These are phyloP conservation scores for Podarcis raffonei DNA, from an alignment of 2,113 vertebrate species.

Conservation along the genomic window DNA sequence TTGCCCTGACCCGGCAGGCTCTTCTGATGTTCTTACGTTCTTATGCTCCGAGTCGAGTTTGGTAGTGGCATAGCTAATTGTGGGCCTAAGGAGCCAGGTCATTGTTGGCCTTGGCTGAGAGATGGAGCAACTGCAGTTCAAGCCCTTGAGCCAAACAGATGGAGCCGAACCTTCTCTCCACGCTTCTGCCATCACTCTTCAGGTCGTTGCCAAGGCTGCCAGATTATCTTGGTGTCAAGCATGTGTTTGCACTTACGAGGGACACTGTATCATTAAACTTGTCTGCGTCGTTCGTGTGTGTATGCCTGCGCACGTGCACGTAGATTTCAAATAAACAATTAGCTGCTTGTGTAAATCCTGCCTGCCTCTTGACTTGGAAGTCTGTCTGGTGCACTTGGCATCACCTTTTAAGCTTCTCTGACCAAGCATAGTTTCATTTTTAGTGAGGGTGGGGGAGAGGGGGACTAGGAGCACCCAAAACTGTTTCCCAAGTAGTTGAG, in stretches of 20 bases:
- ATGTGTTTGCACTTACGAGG: slow-evolving; percentile 56
- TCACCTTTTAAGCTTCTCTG: slow-evolving; percentile 56
- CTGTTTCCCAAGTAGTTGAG: background rate
- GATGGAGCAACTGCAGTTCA: background rate
- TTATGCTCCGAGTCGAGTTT: too few relatives aligned
- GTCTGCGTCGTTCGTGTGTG: background rate
- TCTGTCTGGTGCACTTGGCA: slow-evolving; percentile 57
- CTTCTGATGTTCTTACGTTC: too few relatives aligned
- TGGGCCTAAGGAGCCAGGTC: background rate
- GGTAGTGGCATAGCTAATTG: background rate
- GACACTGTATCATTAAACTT: slow-evolving; percentile 24
- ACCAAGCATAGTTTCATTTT: background rate
- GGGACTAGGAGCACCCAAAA: background rate
- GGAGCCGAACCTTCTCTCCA: background rate
- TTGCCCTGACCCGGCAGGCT: too few relatives aligned
- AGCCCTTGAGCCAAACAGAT: background rate
- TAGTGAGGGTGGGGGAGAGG: too few relatives aligned
- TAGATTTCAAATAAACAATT: slow-evolving; percentile 67
- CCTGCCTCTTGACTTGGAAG: slow-evolving; percentile 55
- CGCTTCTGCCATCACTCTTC: background rate
- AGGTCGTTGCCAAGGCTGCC: slow-evolving; percentile 10
- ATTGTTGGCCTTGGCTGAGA: background rate
- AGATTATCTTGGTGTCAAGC: slow-evolving; percentile 27
- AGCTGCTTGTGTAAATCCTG: slow-evolving; percentile 62
- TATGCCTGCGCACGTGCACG: too few relatives aligned